Base-by-base conservation (phyloP, 2,888 invertebrate species). In the Pollenia angustigena region DNA sequence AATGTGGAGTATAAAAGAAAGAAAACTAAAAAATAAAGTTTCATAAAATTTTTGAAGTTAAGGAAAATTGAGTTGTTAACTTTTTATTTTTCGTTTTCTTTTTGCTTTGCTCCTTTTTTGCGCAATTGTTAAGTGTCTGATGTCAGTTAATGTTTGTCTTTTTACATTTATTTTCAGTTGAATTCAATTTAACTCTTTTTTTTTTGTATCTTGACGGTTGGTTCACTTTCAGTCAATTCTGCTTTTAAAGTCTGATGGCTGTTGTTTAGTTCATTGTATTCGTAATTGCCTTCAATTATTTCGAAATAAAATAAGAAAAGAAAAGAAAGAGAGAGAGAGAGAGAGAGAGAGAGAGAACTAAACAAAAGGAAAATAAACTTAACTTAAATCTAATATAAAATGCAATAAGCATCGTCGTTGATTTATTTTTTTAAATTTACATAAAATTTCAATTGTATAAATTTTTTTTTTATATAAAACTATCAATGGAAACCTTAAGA, bases 341-440 rank as follows among this genome's bases (percentile, higher is more conserved):
- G 18, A n/a, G 9, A 71, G 52, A 62, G 58, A 40, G n/a, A 32
- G 18, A 58, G 10, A 71, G 52, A 64, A 42, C n/a, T 18, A 16
- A 23, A 66, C 18, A 54, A 50, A 23, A 40, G 66, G 9, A 50
- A 62, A 44, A n/a, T 23, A 44, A 44, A 16, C 4, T 46, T n/a
- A 56, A 71, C 8, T 52, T 32, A 85, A 85, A 80, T 68, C 85
- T 85, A 85, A 76, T 85, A 72, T 78, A 78, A 81, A 81, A 85
- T 81, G 76, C 85, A 85, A 81, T 48, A 66, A 68, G 72, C 78
- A 76, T 85, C 56, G 81, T 85, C 56, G 81, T 60, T 85, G 81
- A 85, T 85, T 81, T 85, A 72, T 78, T 81, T 85, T 50, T 50
- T 18, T 2, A 58, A 85, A 85, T 85, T 76, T 66, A 81, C 81